Evolutionary conservation across 2,113 vertebrate genomes (phyloP).

Genomic region (Chlamydotis undulata): DNA sequence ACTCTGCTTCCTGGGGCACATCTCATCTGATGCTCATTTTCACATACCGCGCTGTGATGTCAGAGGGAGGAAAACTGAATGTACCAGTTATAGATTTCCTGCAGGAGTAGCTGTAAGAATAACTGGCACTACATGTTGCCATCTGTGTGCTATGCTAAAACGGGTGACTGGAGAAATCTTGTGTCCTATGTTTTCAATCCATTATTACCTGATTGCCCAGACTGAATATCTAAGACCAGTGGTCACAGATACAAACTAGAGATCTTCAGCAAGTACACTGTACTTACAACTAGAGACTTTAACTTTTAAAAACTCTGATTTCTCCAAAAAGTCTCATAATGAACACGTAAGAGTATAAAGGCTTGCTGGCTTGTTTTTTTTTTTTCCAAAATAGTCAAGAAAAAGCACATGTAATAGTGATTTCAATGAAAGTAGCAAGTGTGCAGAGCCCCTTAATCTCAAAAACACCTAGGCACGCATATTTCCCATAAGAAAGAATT

Average conservation of each 20-base stretch:
- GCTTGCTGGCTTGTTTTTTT: neutral
- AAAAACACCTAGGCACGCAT: neutral
- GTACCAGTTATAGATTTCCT: neutral
- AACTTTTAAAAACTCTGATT: neutral
- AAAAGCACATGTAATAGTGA: neutral
- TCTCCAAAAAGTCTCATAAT: neutral
- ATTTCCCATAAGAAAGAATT: neutral
- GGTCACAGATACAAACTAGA: neutral
- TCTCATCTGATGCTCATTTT: rapidly evolving
- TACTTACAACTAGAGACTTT: neutral
- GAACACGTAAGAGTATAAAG: neutral
- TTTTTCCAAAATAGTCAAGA: neutral
- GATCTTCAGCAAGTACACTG: neutral
- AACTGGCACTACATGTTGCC: neutral
- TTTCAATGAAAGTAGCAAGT: neutral
- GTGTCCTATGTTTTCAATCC: neutral
- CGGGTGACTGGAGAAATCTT: rapidly evolving
- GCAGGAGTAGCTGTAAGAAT: neutral
- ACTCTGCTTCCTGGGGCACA: rapidly evolving
- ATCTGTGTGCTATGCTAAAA: neutral
- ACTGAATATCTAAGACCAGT: neutral
- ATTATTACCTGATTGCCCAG: neutral
- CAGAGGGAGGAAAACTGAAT: neutral
- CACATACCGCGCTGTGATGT: rapidly evolving
- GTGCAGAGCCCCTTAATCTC: neutral